A percentile compares a stretch with the other conserved stretches of the same genome.
Conservation (phyloP, 2,797 vertebrate genomes). For the Amblyopsis hoosieri region DNA sequence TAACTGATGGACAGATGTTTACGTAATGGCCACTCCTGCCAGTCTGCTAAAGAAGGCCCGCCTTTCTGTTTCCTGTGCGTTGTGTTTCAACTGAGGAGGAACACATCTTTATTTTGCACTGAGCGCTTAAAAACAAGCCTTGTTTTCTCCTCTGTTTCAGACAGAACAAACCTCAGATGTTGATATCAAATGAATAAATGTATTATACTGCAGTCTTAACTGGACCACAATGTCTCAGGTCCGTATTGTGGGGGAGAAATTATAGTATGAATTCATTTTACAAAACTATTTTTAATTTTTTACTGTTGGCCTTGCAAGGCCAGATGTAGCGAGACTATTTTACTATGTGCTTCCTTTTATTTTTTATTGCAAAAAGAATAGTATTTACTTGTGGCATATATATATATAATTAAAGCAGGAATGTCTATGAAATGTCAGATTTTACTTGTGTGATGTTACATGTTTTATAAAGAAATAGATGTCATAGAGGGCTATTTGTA, state of each 20-base stretch:
- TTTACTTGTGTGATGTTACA: slow-evolving; percentile 95
- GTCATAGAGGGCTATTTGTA: slow-evolving; percentile 91
- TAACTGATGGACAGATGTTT: too few relatives aligned
- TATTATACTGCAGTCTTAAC: slow-evolving; percentile 88
- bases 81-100: slow-evolving; percentile 77
- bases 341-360: slow-evolving; percentile 86
- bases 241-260: slow-evolving; percentile 70
- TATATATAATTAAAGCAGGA: slow-evolving; percentile 88
- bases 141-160: slow-evolving; percentile 83
- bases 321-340: slow-evolving; percentile 64
- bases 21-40: background rate
- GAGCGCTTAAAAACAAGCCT: slow-evolving; percentile 73
- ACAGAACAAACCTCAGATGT: slow-evolving; percentile 85
- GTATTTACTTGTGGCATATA: slow-evolving; percentile 89
- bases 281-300: slow-evolving; percentile 73
- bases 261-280: slow-evolving; percentile 57
- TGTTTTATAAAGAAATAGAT: slow-evolving; percentile 95
- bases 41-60: slow-evolving; percentile 24
- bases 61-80: slow-evolving; percentile 41
- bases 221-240: slow-evolving; percentile 86
- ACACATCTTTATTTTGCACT: slow-evolving; percentile 86
- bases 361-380: slow-evolving; percentile 87
- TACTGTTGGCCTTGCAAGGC: slow-evolving; percentile 53
- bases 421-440: slow-evolving; percentile 94
- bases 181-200: slow-evolving; percentile 71